phyloP scores from a whole-genome alignment of 2,113 vertebrate species.

The Dolichotis patagonum region DNA sequence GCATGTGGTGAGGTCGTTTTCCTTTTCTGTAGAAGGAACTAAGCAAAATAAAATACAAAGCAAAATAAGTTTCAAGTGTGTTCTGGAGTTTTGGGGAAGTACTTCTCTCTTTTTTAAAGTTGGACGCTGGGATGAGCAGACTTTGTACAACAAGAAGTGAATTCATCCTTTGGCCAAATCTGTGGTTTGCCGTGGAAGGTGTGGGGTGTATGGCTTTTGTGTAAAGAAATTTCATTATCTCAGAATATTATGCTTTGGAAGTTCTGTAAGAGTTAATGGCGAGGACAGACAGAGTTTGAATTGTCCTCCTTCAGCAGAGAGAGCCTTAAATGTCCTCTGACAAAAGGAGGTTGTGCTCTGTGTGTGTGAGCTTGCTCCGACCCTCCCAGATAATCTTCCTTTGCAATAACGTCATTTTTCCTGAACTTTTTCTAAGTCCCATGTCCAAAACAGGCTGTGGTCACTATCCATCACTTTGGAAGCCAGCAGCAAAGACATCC shows the following conservation, averaged over 20 bases:
- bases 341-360: not conserved
- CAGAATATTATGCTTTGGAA: not conserved
- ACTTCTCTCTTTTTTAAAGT: not conserved
- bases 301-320: not conserved
- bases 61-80: not conserved
- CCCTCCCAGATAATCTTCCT: not conserved
- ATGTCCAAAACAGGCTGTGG: not conserved
- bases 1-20: not conserved
- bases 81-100: not conserved
- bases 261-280: not conserved
- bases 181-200: not conserved
- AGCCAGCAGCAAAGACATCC: slow-evolving; percentile 14
- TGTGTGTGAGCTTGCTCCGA: not conserved
- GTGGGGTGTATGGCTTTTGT: not conserved
- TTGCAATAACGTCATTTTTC: slow-evolving; percentile 19
- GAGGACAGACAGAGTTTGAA: not conserved
- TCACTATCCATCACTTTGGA: slow-evolving; percentile 41
- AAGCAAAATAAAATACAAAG: not conserved
- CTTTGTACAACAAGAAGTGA: not conserved
- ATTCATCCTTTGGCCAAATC: not conserved
- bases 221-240: not conserved
- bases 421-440: not conserved
- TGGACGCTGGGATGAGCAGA: not conserved
- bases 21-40: not conserved
- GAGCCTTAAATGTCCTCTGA: not conserved